phyloP scores from a whole-genome alignment of 2,797 vertebrate genomes.

The Sylvilagus floridanus region DNA sequence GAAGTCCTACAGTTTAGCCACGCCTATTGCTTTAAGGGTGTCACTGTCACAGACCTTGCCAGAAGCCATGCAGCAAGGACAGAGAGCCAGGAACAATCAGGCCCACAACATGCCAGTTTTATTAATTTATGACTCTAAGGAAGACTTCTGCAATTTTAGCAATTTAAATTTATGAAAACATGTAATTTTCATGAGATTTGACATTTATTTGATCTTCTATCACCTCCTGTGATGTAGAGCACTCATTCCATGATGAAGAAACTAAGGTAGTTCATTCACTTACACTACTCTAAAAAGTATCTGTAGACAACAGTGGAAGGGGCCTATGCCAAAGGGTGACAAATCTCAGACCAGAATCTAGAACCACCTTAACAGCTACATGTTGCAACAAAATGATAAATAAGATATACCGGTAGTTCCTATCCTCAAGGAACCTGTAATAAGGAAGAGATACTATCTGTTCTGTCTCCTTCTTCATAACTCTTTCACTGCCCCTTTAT shows the following conservation, averaged over 20 bases:
- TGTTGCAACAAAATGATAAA: conserved; percentile 27
- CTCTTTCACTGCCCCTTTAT: not conserved
- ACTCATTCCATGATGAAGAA: conserved; percentile 52
- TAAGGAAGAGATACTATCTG: not conserved
- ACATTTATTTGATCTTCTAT: not conserved
- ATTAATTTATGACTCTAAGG: conserved; percentile 18
- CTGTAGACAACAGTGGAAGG: not conserved
- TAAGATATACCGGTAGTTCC: not conserved
- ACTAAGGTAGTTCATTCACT: not conserved
- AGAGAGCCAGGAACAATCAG: not conserved
- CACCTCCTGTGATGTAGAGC: not conserved
- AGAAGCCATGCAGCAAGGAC: conserved; percentile 8
- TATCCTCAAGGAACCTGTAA: not conserved
- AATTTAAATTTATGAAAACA: conserved; percentile 37
- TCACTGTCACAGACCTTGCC: not conserved
- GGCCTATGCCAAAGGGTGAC: not conserved
- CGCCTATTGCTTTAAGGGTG: not conserved
- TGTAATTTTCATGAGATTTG: not conserved
- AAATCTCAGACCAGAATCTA: conserved; percentile 24
- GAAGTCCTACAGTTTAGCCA: not conserved
- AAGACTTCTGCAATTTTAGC: conserved; percentile 52
- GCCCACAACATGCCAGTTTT: not conserved
- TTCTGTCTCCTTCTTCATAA: conserved; percentile 22
- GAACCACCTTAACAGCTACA: not conserved
- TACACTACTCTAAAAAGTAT: conserved; percentile 24